phyloP scores from a whole-genome alignment of 1,140 invertebrate genomes.

The Zaprionus inermis region DNA sequence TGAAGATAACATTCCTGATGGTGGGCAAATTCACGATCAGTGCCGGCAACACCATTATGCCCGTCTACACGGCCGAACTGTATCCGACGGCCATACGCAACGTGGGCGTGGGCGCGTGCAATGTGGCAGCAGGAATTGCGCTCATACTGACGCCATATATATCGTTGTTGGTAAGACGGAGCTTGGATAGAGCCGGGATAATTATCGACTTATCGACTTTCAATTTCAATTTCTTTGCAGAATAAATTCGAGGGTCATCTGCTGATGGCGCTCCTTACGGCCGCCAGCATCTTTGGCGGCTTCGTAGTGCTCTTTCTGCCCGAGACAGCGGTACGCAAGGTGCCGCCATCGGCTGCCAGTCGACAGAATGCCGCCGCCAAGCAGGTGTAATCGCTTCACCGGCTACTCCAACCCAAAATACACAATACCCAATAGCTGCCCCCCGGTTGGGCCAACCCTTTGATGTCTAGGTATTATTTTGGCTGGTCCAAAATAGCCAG shows the following conservation, averaged over 20 bases:
- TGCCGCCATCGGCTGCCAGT: conserved; percentile 28
- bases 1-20: conserved; percentile 87
- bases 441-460: background rate
- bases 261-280: conserved; percentile 84
- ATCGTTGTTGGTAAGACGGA: conserved; percentile 87
- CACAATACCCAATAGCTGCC: background rate
- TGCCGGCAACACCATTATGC: conserved; percentile 89
- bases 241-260: conserved; percentile 83
- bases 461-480: conserved; percentile 60
- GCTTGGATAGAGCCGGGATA: too few relatives aligned
- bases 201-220: too few relatives aligned
- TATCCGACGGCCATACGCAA: conserved; percentile 90
- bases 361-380: conserved; percentile 60
- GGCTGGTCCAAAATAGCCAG: conserved; percentile 78
- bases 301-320: conserved; percentile 83
- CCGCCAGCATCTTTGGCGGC: conserved; percentile 84
- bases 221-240: conserved; percentile 68
- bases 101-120: conserved; percentile 89
- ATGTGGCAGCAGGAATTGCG: conserved; percentile 88
- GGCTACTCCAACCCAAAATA: background rate
- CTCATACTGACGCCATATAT: conserved; percentile 90
- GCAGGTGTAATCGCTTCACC: conserved; percentile 65
- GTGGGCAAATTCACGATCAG: conserved; percentile 89
- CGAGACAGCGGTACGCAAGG: conserved; percentile 72
- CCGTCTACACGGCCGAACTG: conserved; percentile 90